Percentiles rank a stretch among this genome's conserved stretches.
phyloP scores from a whole-genome alignment of 2,113 vertebrate species.

The Ochotona curzoniae region DNA sequence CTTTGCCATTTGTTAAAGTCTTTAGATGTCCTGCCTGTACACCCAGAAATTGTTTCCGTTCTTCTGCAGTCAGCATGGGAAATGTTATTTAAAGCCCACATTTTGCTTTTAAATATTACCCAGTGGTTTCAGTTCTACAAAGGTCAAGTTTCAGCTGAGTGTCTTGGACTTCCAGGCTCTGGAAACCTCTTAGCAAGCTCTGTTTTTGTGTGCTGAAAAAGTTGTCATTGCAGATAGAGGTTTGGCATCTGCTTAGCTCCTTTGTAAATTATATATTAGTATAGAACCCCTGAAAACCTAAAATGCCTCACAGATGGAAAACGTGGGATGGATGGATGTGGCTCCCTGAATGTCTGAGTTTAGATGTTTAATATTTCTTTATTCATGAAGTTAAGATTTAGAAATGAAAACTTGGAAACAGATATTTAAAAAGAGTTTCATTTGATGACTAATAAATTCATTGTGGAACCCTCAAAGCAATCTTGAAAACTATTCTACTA shows the following conservation, averaged over 20 bases:
- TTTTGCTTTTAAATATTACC: constrained; percentile 69
- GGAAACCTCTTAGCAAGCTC: constrained; percentile 62
- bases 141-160: constrained; percentile 61
- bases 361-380: constrained; percentile 31
- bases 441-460: not conserved
- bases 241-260: constrained; percentile 44
- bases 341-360: not conserved
- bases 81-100: constrained; percentile 68
- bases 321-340: not conserved
- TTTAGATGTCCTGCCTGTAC: constrained; percentile 37
- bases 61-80: constrained; percentile 54
- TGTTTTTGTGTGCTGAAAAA: constrained; percentile 67
- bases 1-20: constrained; percentile 52
- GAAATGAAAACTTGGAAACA: constrained; percentile 39
- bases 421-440: not conserved
- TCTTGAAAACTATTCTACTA: not conserved
- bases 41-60: constrained; percentile 55
- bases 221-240: constrained; percentile 60
- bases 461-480: not conserved
- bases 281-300: constrained; percentile 30
- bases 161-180: constrained; percentile 36
- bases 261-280: constrained; percentile 47
- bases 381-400: constrained; percentile 50
- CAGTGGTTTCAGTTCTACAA: constrained; percentile 35
- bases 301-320: constrained; percentile 33